These are phyloP conservation scores for Alaudala cheleensis DNA, from an alignment of 2,113 vertebrate species.

Conservation along the genomic window DNA sequence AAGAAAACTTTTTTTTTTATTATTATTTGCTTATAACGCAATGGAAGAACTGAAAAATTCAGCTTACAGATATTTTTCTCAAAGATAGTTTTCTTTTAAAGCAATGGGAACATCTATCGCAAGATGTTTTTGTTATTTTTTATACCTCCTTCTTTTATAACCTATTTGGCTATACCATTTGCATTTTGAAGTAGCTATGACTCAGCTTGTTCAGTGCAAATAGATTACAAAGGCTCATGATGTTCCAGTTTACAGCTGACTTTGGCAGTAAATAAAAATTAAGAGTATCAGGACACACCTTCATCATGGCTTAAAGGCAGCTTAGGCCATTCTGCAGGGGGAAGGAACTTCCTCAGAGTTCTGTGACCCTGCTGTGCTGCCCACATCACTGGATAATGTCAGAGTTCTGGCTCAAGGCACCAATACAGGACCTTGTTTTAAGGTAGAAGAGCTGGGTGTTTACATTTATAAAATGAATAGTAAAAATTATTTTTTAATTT, in stretches of 20 bases:
- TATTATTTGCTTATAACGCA: background rate
- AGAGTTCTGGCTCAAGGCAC: background rate
- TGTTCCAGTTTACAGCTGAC: background rate
- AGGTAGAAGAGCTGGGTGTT: background rate
- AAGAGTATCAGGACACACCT: background rate
- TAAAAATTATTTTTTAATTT: background rate
- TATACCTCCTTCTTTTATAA: background rate
- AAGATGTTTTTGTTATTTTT: background rate
- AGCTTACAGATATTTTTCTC: background rate
- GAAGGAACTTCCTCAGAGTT: background rate
- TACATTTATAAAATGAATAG: background rate
- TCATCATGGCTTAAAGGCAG: background rate
- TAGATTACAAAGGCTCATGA: background rate
- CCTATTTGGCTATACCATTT: background rate
- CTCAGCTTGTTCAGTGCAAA: background rate
- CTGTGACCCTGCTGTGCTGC: background rate
- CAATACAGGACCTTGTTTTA: background rate
- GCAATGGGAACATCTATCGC: background rate
- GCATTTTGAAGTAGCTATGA: background rate
- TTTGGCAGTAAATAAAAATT: background rate
- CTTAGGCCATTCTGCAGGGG: background rate
- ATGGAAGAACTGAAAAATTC: background rate
- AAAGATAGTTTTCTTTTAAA: background rate
- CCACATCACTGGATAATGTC: background rate
- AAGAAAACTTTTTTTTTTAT: background rate